Conservation (phyloP, 1,140 invertebrate species). For the Pseudachorutes palmiensis region DNA sequence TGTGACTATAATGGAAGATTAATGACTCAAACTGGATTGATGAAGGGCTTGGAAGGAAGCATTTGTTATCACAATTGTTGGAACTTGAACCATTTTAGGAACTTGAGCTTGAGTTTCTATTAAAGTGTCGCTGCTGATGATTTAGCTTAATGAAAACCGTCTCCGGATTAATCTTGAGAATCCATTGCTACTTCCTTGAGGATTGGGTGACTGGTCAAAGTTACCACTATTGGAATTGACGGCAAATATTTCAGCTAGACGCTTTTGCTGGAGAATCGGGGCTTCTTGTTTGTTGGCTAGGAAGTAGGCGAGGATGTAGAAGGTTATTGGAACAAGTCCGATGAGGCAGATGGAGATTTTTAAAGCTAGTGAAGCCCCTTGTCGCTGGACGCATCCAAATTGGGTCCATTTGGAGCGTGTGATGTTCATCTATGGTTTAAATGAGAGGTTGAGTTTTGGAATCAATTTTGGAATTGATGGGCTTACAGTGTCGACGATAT, state of each 20-base stretch:
- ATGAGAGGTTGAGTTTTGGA: background rate
- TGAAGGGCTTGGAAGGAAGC: no score
- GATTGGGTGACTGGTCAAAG: background rate
- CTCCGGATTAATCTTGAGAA: no score
- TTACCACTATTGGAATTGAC: constrained; percentile 5
- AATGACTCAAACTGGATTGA: no score
- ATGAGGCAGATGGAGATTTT: constrained; percentile 23
- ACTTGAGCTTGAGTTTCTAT: no score
- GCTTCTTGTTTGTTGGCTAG: constrained; percentile 32
- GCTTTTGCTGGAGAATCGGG: constrained; percentile 22
- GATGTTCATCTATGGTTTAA: constrained; percentile 32
- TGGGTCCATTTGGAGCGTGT: constrained; percentile 32
- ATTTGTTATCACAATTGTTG: no score
- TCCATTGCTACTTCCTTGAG: background rate
- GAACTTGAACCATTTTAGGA: no score
- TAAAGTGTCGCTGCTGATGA: no score
- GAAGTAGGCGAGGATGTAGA: constrained; percentile 22
- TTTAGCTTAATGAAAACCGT: no score
- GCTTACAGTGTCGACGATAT: constrained; percentile 35
- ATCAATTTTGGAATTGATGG: background rate
- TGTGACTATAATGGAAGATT: no score
- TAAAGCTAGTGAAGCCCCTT: constrained; percentile 17
- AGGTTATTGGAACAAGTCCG: constrained; percentile 23
- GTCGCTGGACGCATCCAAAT: constrained; percentile 25
- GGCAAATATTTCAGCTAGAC: constrained; percentile 2